These are phyloP conservation scores for Sipha flava DNA, from an alignment of 1,140 invertebrate genomes.

Conservation along the genomic window DNA sequence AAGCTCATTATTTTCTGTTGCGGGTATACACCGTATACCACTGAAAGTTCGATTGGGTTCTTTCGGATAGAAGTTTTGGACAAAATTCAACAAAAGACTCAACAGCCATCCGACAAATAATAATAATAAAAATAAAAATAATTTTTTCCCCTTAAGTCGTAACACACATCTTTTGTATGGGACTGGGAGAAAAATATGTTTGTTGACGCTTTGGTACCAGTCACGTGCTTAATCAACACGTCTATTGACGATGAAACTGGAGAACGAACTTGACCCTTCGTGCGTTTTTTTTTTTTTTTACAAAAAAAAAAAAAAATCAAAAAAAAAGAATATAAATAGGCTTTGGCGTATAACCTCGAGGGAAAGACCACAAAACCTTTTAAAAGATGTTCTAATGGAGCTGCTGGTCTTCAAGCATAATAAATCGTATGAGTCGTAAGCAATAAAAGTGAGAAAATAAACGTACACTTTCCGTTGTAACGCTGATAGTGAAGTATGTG, in stretches of 20 bases:
- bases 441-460: conserved; percentile 10
- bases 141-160: not conserved
- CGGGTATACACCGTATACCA: not conserved
- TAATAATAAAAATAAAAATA: not conserved
- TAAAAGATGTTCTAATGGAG: not conserved
- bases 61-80: not conserved
- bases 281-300: not conserved
- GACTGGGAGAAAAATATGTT: not conserved
- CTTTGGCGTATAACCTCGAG: not conserved
- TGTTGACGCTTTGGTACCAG: not conserved
- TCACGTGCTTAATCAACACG: conserved; percentile 6
- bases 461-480: not conserved
- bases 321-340: conserved; percentile 2
- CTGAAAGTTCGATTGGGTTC: not conserved
- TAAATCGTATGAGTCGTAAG: conserved; percentile 1
- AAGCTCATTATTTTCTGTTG: conserved; percentile 15
- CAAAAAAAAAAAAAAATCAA: not conserved
- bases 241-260: not conserved
- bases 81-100: not conserved
- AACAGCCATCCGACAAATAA: not conserved
- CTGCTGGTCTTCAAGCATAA: not conserved
- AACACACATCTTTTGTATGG: not conserved
- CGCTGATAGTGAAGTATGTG: not conserved
- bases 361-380: not conserved
- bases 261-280: not conserved